Percentiles rank a stretch among this genome's conserved stretches.
These are phyloP conservation scores for Synergus gifuensis DNA, from an alignment of 2,888 invertebrate genomes.

Conservation along the genomic window DNA sequence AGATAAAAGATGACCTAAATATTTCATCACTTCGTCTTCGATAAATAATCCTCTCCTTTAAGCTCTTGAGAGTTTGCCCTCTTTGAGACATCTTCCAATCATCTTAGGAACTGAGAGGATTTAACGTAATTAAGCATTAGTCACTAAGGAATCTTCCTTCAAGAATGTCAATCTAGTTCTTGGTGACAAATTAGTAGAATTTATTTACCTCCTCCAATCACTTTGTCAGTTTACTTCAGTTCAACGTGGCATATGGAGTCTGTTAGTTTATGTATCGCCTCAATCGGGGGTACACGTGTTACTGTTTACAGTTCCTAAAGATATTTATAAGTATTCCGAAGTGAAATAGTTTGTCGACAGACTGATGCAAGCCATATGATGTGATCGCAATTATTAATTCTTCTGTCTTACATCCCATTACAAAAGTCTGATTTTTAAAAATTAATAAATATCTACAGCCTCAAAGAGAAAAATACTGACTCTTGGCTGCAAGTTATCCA, in stretches of 20 bases:
- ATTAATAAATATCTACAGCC: neutral
- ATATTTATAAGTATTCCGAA: slow-evolving; percentile 60
- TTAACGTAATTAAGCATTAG: slow-evolving; percentile 20
- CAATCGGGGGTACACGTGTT: slow-evolving; percentile 60
- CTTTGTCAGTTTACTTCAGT: slow-evolving; percentile 10
- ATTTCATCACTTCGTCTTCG: slow-evolving; percentile 1
- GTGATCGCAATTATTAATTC: slow-evolving; percentile 9
- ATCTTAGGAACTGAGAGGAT: neutral
- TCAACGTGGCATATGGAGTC: slow-evolving; percentile 24
- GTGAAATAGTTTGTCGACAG: slow-evolving; percentile 19
- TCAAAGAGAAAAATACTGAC: neutral
- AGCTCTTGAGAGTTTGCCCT: neutral
- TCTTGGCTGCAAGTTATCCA: neutral
- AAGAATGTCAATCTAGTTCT: slow-evolving; percentile 14
- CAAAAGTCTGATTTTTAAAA: neutral
- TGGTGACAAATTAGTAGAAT: slow-evolving; percentile 27
- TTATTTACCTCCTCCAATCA: slow-evolving; percentile 20
- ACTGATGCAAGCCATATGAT: slow-evolving; percentile 30
- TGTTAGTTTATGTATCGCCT: slow-evolving; percentile 10
- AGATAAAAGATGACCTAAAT: neutral
- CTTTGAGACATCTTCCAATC: slow-evolving; percentile 20
- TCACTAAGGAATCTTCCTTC: slow-evolving; percentile 3
- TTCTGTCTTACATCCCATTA: neutral
- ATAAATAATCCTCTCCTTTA: slow-evolving; percentile 15
- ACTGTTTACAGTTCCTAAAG: slow-evolving; percentile 63